A percentile compares a stretch with the other conserved stretches of the same genome.
Evolutionary conservation across 2,797 vertebrate species (phyloP).

Genomic region (Manis crassicaudata): DNA sequence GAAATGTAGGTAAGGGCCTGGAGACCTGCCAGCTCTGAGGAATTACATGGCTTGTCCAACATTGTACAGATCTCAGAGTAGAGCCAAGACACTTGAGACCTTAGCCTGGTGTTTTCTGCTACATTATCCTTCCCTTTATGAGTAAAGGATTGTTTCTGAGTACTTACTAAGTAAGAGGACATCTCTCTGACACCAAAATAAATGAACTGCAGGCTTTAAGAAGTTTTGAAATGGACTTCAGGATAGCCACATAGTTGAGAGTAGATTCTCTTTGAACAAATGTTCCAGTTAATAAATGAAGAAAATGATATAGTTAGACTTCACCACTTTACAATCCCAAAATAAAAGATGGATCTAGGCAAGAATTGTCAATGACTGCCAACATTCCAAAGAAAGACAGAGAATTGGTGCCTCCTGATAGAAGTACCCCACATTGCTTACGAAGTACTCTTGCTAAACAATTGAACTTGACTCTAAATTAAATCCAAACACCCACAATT

Average conservation of each 20-base stretch:
- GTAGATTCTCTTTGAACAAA: not conserved
- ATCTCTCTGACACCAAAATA: not conserved
- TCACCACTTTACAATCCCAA: not conserved
- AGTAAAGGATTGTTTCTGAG: not conserved
- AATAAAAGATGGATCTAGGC: not conserved
- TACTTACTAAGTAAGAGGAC: not conserved
- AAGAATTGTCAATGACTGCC: not conserved
- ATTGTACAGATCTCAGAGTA: not conserved
- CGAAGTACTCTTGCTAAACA: not conserved
- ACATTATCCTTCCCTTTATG: not conserved
- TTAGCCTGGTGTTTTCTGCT: not conserved
- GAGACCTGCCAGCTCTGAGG: not conserved
- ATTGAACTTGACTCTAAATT: not conserved
- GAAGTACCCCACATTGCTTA: not conserved
- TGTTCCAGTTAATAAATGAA: not conserved
- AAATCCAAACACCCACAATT: not conserved
- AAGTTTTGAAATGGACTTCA: not conserved
- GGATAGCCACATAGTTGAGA: not conserved
- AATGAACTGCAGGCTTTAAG: not conserved
- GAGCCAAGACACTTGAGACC: not conserved
- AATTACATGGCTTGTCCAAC: not conserved
- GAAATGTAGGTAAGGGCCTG: not conserved
- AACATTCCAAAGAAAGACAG: not conserved
- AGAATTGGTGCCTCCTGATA: not conserved
- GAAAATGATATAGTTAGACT: not conserved